phyloP scores from a whole-genome alignment of 2,797 vertebrate genomes.

The Craterocephalus amniculus region DNA sequence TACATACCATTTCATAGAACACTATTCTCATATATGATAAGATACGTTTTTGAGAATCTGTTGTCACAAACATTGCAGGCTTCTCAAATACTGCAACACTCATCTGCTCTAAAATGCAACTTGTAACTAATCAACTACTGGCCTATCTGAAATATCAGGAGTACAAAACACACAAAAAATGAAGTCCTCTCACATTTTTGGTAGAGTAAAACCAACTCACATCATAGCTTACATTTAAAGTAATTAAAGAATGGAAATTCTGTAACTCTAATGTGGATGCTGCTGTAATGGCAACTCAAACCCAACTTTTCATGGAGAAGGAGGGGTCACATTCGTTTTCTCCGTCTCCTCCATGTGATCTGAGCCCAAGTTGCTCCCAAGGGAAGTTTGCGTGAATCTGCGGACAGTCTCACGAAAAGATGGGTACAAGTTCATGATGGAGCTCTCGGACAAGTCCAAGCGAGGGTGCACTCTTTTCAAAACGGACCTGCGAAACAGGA shows the following conservation, averaged over 20 bases:
- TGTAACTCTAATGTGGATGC: not conserved
- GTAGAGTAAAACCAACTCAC: not conserved
- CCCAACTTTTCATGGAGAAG: constrained; percentile 18
- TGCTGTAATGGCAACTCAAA: not conserved
- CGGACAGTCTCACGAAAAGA: constrained; percentile 76
- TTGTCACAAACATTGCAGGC: not conserved
- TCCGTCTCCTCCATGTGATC: not conserved
- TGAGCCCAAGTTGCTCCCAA: constrained; percentile 8
- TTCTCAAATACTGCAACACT: not conserved
- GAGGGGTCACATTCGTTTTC: constrained; percentile 16
- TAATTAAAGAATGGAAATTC: constrained; percentile 5
- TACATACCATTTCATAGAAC: too few relatives aligned
- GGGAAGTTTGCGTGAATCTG: constrained; percentile 74
- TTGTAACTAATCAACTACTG: too few relatives aligned
- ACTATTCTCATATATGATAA: too few relatives aligned
- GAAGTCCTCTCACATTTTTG: not conserved
- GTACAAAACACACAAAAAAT: not conserved
- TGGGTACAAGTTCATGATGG: constrained; percentile 79
- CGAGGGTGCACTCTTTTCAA: constrained; percentile 86
- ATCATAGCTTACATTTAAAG: constrained; percentile 4
- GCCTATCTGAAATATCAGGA: not conserved
- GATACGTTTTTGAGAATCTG: not conserved
- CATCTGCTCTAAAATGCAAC: not conserved
- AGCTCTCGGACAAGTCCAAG: constrained; percentile 76
- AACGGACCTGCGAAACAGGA: constrained; percentile 91